Conservation (phyloP, 2,797 vertebrate species). For the Rachycentron canadum region DNA sequence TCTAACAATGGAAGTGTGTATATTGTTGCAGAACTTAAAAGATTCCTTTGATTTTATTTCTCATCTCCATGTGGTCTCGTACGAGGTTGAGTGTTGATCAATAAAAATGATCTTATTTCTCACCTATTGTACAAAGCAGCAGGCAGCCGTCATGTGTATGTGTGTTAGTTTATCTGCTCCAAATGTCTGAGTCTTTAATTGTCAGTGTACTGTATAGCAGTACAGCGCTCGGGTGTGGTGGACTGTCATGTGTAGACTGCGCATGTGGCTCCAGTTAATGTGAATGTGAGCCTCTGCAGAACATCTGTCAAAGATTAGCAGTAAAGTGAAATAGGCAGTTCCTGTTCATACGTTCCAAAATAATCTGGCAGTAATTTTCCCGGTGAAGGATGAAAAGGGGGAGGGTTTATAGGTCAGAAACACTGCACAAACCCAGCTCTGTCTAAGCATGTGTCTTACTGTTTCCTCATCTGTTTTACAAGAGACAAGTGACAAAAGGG, state of each 20-base stretch:
- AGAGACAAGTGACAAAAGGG: constrained; percentile 56
- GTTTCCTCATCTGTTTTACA: constrained; percentile 51
- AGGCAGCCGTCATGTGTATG: background rate
- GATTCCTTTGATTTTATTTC: background rate
- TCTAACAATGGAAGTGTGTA: background rate
- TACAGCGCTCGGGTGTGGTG: constrained; percentile 17
- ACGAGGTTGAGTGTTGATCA: background rate
- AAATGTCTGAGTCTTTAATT: constrained; percentile 10
- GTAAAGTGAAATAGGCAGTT: constrained; percentile 88
- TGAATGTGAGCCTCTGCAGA: constrained; percentile 78
- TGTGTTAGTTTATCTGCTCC: background rate
- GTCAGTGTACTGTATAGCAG: constrained; percentile 5
- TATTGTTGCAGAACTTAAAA: background rate
- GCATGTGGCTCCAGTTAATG: constrained; percentile 81
- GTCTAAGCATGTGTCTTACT: constrained; percentile 65
- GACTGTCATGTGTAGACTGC: constrained; percentile 49
- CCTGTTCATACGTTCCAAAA: constrained; percentile 85
- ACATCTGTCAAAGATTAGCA: constrained; percentile 90
- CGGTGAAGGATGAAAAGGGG: constrained; percentile 77
- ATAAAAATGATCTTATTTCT: background rate
- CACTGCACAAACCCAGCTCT: constrained; percentile 71
- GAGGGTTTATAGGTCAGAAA: constrained; percentile 78
- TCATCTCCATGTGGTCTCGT: background rate
- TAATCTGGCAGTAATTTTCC: constrained; percentile 88
- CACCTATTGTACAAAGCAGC: background rate